Percentiles rank a stretch among this genome's conserved stretches.
phyloP scores from a whole-genome alignment of 2,888 invertebrate genomes.

The Ormyrus nitidulus region DNA sequence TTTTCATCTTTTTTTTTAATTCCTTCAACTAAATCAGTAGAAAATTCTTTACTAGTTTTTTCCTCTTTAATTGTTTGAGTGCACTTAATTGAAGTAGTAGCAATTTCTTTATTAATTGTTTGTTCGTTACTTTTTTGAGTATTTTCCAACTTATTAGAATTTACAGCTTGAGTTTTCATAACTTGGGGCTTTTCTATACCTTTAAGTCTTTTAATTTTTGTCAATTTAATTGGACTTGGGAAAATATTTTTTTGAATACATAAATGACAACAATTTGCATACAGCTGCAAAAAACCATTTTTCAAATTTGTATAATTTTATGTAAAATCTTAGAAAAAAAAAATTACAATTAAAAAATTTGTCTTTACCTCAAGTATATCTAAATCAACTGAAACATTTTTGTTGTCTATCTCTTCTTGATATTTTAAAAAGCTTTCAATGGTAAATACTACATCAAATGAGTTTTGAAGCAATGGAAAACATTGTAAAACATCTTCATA shows the following conservation, averaged over 20 bases:
- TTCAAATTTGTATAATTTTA: neutral
- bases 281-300: slow-evolving; percentile 15
- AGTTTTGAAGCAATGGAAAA: slow-evolving; percentile 60
- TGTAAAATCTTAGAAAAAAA: neutral
- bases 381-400: neutral
- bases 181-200: slow-evolving; percentile 43
- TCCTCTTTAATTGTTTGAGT: neutral
- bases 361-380: slow-evolving; percentile 16
- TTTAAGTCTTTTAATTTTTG: slow-evolving; percentile 21
- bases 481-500: slow-evolving; percentile 60
- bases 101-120: too few relatives aligned
- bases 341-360: neutral
- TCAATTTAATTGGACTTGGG: too few relatives aligned
- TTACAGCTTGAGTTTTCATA: neutral
- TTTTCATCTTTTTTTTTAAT: slow-evolving; percentile 54
- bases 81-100: too few relatives aligned
- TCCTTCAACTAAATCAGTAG: slow-evolving; percentile 65
- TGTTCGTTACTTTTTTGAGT: too few relatives aligned
- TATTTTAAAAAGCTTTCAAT: slow-evolving; percentile 64
- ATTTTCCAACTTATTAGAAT: too few relatives aligned
- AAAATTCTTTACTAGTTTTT: slow-evolving; percentile 60
- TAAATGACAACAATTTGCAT: slow-evolving; percentile 24
- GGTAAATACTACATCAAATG: slow-evolving; percentile 62
- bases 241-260: slow-evolving; percentile 31
- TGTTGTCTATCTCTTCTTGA: slow-evolving; percentile 56